phyloP scores from a whole-genome alignment of 2,113 vertebrate species.

The Cryptomyrus ogoouensis region DNA sequence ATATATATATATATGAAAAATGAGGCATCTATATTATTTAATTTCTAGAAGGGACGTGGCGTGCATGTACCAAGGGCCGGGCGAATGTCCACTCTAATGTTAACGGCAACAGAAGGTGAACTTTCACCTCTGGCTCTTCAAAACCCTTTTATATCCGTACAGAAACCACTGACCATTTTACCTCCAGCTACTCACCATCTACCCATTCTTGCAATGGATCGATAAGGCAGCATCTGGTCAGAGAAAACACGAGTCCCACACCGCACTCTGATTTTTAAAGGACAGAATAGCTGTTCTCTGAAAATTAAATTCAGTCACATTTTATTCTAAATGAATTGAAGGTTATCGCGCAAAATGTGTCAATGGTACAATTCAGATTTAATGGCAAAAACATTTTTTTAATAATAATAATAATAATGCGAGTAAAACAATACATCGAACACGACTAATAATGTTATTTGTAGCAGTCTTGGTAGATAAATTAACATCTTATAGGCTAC shows the following conservation, averaged over 20 bases:
- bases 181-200: slow-evolving; percentile 56
- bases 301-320: slow-evolving; percentile 64
- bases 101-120: slow-evolving; percentile 57
- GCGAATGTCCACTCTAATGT: slow-evolving; percentile 37
- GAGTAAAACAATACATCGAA: not conserved
- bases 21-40: not conserved
- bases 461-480: not conserved
- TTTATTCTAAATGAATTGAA: slow-evolving; percentile 42
- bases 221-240: slow-evolving; percentile 68
- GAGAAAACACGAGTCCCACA: slow-evolving; percentile 61
- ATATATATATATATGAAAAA: not conserved
- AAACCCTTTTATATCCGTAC: slow-evolving; percentile 43
- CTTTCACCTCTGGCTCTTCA: slow-evolving; percentile 58
- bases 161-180: slow-evolving; percentile 58
- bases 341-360: not conserved
- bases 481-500: not conserved
- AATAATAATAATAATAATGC: not conserved
- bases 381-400: not conserved
- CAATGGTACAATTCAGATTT: not conserved
- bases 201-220: slow-evolving; percentile 53
- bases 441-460: not conserved
- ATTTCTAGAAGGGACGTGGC: not conserved
- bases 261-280: slow-evolving; percentile 52
- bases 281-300: slow-evolving; percentile 62
- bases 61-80: not conserved